Evolutionary conservation across 2,888 invertebrate genomes (phyloP), one percentile per base, ranked within the genome.

Genomic region (Nymphalis urticae): DNA sequence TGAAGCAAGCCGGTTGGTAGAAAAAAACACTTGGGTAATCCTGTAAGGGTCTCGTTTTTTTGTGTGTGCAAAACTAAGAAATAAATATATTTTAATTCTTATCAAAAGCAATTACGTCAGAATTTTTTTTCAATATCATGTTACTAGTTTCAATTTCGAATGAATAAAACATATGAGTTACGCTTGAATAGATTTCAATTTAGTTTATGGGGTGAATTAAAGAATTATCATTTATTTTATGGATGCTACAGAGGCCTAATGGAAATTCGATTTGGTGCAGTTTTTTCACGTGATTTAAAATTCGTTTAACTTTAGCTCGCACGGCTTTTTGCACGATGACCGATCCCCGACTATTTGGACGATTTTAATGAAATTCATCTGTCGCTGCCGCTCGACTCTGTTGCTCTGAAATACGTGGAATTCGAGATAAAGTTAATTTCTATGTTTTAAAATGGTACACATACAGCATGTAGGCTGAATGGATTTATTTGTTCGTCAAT

Each of bases 281-380:
- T 66, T 66, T 66, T 66, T 66, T 53, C 54, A 66, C 61, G 54
- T 66, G 66, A 66, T 66, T 66, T 66, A 62, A 66, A 62, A 62
- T 66, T 66, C 66, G 24, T 66, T 66, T 66, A 53, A 53, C 53
- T 60, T 60, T 60, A 47, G 65, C 21, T 64, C 67, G 62, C 69
- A 63, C 69, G 66, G 69, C 63, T 72, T 75, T 73, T 72, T 69
- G 64, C 68, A 58, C 72, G 62, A 68, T 62, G 68, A 71, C 69
- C 64, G 64, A 73, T 68, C 66, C 66, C 62, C 62, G 61, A 64
- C 64, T 64, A 69, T 65, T 69, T 65, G 68, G 66, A 54, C 66
- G 68, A 67, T 71, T 75, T 74, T 73, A 73, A 75, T 75, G 75
- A 75, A 75, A 75, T 73, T 73, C 72, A 72, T 69, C 71, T 70